Percentiles rank a stretch among this genome's conserved stretches.
phyloP scores from a whole-genome alignment of 1,140 invertebrate genomes.

The Phocides pigmalion region DNA sequence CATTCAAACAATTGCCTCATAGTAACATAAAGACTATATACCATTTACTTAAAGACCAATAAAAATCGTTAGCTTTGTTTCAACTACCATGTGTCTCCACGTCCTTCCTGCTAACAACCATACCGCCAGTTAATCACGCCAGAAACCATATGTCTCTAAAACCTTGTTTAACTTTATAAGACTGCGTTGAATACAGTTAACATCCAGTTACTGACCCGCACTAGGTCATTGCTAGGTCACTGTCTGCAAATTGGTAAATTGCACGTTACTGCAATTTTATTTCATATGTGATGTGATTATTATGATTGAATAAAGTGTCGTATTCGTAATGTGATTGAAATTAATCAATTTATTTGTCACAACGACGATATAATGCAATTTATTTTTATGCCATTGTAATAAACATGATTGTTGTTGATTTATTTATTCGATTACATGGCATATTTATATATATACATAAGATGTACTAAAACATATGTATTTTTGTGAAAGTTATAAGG shows the following conservation, averaged over 20 bases:
- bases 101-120: slow-evolving; percentile 1
- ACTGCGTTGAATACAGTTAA: slow-evolving; percentile 17
- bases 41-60: slow-evolving; percentile 7
- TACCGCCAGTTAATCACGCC: neutral
- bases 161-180: slow-evolving; percentile 28
- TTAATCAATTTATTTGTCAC: neutral
- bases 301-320: neutral
- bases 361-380: neutral
- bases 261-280: slow-evolving; percentile 23
- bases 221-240: slow-evolving; percentile 33
- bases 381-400: neutral
- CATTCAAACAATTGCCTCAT: slow-evolving; percentile 50
- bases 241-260: slow-evolving; percentile 20
- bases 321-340: neutral
- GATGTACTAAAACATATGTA: no score
- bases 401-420: no score
- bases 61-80: slow-evolving; percentile 5
- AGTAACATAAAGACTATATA: no score
- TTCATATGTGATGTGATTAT: slow-evolving; percentile 3
- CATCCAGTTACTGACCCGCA: slow-evolving; percentile 13
- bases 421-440: no score
- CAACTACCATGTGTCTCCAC: neutral
- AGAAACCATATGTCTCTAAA: slow-evolving; percentile 25
- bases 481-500: no score
- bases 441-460: no score